These are phyloP conservation scores for Coregonus sp. DNA, from an alignment of 2,797 vertebrate genomes.

Conservation along the genomic window DNA sequence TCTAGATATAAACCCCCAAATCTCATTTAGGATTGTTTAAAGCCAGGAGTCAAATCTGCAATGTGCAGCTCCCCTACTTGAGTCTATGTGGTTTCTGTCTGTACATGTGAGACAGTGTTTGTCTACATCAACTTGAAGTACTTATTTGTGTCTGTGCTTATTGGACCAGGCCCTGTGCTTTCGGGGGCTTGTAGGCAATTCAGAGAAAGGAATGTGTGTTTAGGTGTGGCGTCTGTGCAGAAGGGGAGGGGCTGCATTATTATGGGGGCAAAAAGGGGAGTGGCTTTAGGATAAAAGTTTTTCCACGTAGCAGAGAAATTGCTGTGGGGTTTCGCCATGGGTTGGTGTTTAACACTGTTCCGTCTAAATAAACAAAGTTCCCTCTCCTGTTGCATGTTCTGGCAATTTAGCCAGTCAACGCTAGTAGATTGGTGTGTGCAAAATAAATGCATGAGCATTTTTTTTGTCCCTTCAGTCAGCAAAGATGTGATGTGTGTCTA, in stretches of 20 bases:
- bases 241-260: conserved; percentile 19
- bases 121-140: conserved; percentile 6
- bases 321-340: conserved; percentile 39
- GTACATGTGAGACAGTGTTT: conserved; percentile 4
- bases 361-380: conserved; percentile 37
- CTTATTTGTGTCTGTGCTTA: conserved; percentile 6
- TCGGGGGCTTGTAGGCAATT: conserved; percentile 17
- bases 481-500: neutral
- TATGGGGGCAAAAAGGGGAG: neutral
- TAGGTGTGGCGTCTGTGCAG: conserved; percentile 24
- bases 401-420: neutral
- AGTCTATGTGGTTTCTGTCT: conserved; percentile 8
- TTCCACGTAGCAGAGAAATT: conserved; percentile 25
- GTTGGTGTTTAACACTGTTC: conserved; percentile 28
- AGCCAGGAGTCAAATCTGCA: neutral
- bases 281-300: conserved; percentile 11
- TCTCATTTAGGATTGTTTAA: neutral
- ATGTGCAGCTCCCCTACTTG: neutral
- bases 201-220: conserved; percentile 49
- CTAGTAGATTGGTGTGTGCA: neutral
- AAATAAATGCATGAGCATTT: neutral
- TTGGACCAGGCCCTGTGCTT: neutral
- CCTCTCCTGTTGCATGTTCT: conserved; percentile 11
- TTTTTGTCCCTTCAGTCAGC: neutral
- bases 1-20: neutral